A percentile compares a stretch with the other conserved stretches of the same genome.
These are phyloP conservation scores for Acanthaster planci DNA, from an alignment of 35 echinoderm and acorn worm genomes.

Conservation along the genomic window DNA sequence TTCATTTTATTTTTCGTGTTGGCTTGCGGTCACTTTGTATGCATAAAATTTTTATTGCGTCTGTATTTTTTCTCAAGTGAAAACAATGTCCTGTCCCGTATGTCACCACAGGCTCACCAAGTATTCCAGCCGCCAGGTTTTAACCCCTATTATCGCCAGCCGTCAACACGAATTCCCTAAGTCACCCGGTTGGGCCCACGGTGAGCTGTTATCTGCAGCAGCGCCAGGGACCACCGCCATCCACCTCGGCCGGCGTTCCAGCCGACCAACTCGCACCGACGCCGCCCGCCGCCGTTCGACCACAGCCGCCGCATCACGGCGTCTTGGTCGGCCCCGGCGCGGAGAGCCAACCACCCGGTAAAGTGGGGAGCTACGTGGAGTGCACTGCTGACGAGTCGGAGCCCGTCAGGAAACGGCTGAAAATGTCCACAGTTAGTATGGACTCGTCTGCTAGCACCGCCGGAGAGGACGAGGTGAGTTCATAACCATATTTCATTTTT, in stretches of 20 bases:
- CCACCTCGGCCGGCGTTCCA: not conserved
- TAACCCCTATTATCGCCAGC: constrained; percentile 20
- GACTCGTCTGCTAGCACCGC: constrained; percentile 72
- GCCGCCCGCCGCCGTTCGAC: constrained; percentile 6
- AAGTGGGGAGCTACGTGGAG: constrained; percentile 71
- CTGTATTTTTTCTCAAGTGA: not conserved
- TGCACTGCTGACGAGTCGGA: constrained; percentile 45
- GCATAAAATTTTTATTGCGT: not conserved
- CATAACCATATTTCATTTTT: not conserved
- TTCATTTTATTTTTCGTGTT: not conserved
- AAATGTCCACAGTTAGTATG: constrained; percentile 75
- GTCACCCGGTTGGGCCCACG: constrained; percentile 25
- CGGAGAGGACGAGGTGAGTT: constrained; percentile 62
- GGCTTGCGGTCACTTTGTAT: not conserved
- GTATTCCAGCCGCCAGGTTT: constrained; percentile 18
- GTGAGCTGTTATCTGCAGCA: constrained; percentile 30
- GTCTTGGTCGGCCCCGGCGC: constrained; percentile 32
- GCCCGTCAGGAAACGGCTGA: constrained; percentile 67
- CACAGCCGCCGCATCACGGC: constrained; percentile 39
- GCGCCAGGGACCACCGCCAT: constrained; percentile 22
- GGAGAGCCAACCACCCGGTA: constrained; percentile 31
- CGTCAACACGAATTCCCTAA: constrained; percentile 33
- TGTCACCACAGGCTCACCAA: not conserved
- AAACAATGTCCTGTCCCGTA: not conserved
- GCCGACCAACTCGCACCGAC: constrained; percentile 7